A percentile compares a stretch with the other conserved stretches of the same genome.
Conservation (phyloP, 2,113 vertebrate genomes). For the Platichthys stellatus region DNA sequence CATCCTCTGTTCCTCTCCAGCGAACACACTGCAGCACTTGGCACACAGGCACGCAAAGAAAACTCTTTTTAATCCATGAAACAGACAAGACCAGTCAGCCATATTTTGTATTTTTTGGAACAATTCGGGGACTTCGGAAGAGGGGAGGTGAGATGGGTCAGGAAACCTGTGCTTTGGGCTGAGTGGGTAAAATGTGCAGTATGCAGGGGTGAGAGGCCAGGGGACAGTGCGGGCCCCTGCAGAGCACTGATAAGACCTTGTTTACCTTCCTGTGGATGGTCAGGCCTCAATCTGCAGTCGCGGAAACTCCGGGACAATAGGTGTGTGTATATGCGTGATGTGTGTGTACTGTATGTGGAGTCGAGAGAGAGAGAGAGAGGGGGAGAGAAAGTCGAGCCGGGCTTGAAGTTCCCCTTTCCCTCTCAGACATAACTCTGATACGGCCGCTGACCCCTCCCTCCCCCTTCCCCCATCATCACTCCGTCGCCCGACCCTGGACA, state of each 20-base stretch:
- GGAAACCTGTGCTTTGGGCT: conserved; percentile 44
- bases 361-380: not conserved
- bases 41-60: conserved; percentile 16
- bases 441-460: conserved; percentile 50
- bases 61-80: conserved; percentile 21
- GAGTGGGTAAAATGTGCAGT: conserved; percentile 65
- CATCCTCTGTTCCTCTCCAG: conserved; percentile 64
- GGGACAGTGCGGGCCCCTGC: conserved; percentile 84
- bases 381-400: conserved; percentile 55
- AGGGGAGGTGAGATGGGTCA: not conserved
- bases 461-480: conserved; percentile 48
- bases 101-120: conserved; percentile 36
- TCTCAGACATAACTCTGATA: conserved; percentile 57
- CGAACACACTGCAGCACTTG: conserved; percentile 40
- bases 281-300: conserved; percentile 78
- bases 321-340: conserved; percentile 72
- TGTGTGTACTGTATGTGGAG: conserved; percentile 36
- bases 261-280: conserved; percentile 94
- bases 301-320: conserved; percentile 89
- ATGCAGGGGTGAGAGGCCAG: conserved; percentile 83
- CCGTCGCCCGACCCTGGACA: conserved; percentile 64
- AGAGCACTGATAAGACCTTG: conserved; percentile 89
- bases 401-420: conserved; percentile 65
- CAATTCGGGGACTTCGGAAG: conserved; percentile 41
- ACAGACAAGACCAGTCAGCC: conserved; percentile 67